phyloP scores from a whole-genome alignment of 2,113 vertebrate genomes.

The Picathartes gymnocephalus region DNA sequence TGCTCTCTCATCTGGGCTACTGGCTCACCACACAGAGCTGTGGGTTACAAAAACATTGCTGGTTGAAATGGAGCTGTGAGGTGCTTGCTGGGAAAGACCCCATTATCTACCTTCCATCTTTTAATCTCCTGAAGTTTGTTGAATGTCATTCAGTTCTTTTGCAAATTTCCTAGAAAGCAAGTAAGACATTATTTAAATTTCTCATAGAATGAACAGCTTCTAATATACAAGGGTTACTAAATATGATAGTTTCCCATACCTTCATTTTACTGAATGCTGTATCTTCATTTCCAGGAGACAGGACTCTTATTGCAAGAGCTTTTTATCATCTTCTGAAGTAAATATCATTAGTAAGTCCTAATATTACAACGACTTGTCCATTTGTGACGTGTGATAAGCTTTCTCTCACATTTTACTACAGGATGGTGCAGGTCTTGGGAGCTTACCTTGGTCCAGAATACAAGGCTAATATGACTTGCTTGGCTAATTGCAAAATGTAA shows the following conservation, averaged over 20 bases:
- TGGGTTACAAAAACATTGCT: background rate
- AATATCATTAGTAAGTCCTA: background rate
- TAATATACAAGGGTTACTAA: background rate
- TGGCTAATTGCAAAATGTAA: background rate
- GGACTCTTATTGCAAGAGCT: background rate
- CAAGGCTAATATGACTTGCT: background rate
- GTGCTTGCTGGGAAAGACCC: background rate
- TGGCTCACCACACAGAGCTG: background rate
- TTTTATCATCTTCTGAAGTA: background rate
- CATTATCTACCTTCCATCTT: background rate
- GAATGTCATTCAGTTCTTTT: background rate
- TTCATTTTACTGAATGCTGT: background rate
- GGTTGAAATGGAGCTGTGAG: background rate
- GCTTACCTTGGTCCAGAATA: background rate
- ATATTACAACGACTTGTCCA: background rate
- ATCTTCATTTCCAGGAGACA: background rate
- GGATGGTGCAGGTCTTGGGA: background rate
- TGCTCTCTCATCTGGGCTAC: background rate
- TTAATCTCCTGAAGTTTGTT: background rate
- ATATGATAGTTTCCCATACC: background rate
- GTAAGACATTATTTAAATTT: background rate
- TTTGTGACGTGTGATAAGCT: background rate
- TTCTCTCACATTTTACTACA: background rate
- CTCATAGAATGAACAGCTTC: background rate
- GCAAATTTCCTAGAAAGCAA: background rate